These are phyloP conservation scores for Craniophora ligustri DNA, from an alignment of 2,888 invertebrate species.

Conservation along the genomic window DNA sequence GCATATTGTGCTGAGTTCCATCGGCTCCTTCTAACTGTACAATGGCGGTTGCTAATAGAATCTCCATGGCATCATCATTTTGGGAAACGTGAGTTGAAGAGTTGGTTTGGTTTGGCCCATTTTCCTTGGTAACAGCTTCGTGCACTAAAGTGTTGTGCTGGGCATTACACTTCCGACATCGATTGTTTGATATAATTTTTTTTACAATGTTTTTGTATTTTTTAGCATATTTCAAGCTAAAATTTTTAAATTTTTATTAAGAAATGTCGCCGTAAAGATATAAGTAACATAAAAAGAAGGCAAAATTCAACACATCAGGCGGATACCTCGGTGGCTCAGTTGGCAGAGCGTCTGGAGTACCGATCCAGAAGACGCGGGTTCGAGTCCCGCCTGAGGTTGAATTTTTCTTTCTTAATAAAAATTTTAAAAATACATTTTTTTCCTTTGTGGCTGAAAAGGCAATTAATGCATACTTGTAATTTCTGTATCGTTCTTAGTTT, in stretches of 20 bases:
- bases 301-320: too few species aligned
- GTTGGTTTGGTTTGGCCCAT: neutral
- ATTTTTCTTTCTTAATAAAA: too few species aligned
- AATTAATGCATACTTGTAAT: neutral
- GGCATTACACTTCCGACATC: constrained; percentile 3
- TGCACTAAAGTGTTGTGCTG: constrained; percentile 4
- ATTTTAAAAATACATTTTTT: constrained; percentile 8
- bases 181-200: neutral
- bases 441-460: constrained; percentile 4
- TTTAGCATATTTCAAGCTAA: too few species aligned
- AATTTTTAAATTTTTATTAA: too few species aligned
- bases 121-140: too few species aligned
- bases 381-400: too few species aligned
- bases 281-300: too few species aligned
- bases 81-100: neutral
- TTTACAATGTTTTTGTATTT: too few species aligned
- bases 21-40: neutral
- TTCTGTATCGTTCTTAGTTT: neutral
- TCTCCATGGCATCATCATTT: neutral
- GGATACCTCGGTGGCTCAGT: too few species aligned
- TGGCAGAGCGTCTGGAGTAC: too few species aligned
- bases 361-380: too few species aligned
- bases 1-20: constrained; percentile 1
- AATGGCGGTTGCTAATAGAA: constrained; percentile 3
- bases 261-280: too few species aligned